Evolutionary conservation across 2,797 vertebrate genomes (phyloP), one percentile per base, ranked within the genome.

Genomic region (Prionace glauca): DNA sequence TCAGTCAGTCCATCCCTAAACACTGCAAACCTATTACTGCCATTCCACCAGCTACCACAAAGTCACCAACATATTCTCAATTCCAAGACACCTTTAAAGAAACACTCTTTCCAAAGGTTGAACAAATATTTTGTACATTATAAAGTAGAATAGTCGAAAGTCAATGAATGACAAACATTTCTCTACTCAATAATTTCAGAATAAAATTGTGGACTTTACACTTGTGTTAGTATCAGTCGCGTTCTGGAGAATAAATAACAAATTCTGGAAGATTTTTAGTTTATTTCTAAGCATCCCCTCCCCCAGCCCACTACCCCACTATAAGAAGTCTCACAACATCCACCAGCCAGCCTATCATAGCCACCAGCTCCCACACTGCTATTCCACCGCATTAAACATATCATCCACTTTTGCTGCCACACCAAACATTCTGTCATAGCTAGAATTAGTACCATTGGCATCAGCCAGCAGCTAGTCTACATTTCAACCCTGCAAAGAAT

Each of bases 151-250:
- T 67, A 24, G 22, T 71, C 72, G 92, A 94, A 94, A 94, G 45
- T 32, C 77, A 56, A 50, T n/a, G 26, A 62, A 91, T 18, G 24
- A 95, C 71, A 95, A 74, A 95, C 69, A 72, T 32, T 56, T 95
- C 93, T 45, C 41, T 74, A 74, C 93, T 77, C 69, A 29, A 32
- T 95, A 95, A 7, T 77, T 95, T 77, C 93, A 95, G 71, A 95
- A 95, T n/a, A 95, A 95, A 95, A 95, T 60, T 65, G 60, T 72
- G 50, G 29, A 95, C 93, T 95, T 95, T 74, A 95, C 41, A 41
- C 71, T 32, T 77, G 50, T 4, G 50, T 56, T 56, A 56, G 4
- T 71, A 95, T 24, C 93, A 95, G 71, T 77, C 93, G 77, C 22
- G 18, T 77, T 41, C 56, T 72, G 71, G 71, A 77, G 65, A 91